Evolutionary conservation across 1,140 invertebrate species (phyloP).

Genomic region (Lethrus apterus): DNA sequence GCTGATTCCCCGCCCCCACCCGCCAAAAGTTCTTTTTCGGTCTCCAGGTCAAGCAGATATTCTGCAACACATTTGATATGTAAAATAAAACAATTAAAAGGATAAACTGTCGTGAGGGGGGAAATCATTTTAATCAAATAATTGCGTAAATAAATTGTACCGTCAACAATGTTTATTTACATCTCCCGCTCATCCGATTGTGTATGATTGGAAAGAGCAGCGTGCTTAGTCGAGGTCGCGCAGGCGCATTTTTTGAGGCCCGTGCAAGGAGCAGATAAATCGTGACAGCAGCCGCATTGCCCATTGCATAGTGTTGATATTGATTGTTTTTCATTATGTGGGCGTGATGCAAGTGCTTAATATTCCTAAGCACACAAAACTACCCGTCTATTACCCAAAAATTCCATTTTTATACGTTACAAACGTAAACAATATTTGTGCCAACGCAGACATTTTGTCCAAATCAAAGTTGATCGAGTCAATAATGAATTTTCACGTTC

Average conservation of each 20-base stretch:
- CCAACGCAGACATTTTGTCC: too few species aligned
- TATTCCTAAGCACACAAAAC: too few species aligned
- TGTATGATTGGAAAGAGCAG: slow-evolving; percentile 15
- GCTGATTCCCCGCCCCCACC: slow-evolving; percentile 30
- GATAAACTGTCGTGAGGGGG: too few species aligned
- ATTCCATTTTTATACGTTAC: too few species aligned
- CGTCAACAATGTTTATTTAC: slow-evolving; percentile 14
- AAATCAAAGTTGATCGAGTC: too few species aligned
- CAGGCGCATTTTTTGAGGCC: slow-evolving; percentile 30
- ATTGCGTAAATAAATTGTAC: slow-evolving; percentile 7
- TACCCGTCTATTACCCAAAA: too few species aligned
- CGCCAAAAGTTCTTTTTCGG: slow-evolving; percentile 19
- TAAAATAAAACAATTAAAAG: too few species aligned
- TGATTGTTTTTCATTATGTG: slow-evolving; percentile 17
- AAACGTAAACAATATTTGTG: too few species aligned
- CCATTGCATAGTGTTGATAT: slow-evolving; percentile 15
- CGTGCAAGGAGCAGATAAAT: slow-evolving; percentile 32
- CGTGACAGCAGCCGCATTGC: slow-evolving; percentile 14
- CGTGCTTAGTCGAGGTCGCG: slow-evolving; percentile 31
- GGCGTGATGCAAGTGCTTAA: slow-evolving; percentile 17
- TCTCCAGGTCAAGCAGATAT: slow-evolving; percentile 33
- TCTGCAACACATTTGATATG: slow-evolving; percentile 1
- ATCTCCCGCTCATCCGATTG: slow-evolving; percentile 8
- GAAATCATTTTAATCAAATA: too few species aligned
- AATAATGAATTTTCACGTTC: too few species aligned